Conservation (phyloP, 2,888 invertebrate genomes). For the Copidosoma aretas region DNA sequence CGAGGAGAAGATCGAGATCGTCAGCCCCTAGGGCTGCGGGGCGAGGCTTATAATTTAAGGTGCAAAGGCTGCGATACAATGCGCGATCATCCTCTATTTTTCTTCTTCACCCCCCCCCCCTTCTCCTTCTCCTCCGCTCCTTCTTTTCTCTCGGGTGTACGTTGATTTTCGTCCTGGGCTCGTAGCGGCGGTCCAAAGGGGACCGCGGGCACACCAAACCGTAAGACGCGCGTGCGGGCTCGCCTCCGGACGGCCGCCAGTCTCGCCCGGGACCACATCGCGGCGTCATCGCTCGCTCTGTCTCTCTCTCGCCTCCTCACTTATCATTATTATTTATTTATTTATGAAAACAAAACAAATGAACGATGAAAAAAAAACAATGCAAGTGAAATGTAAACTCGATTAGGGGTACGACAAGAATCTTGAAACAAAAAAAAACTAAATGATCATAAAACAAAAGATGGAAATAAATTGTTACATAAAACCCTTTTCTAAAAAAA, state of each 20-base stretch:
- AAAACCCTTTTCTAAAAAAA: conserved; percentile 51
- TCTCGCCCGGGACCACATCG: conserved; percentile 28
- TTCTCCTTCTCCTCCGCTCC: not conserved
- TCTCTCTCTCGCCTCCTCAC: not conserved
- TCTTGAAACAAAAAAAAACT: conserved; percentile 25
- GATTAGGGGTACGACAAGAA: too few species aligned
- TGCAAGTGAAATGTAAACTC: not conserved
- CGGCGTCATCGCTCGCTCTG: not conserved
- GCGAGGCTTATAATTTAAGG: not conserved
- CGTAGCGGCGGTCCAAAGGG: conserved; percentile 49
- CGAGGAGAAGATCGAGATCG: conserved; percentile 28
- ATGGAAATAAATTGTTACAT: conserved; percentile 60
- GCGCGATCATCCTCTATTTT: conserved; percentile 11
- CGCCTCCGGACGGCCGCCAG: conserved; percentile 22
- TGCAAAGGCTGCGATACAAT: conserved; percentile 28
- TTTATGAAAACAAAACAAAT: conserved; percentile 21
- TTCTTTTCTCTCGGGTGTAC: not conserved
- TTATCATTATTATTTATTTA: conserved; percentile 28
- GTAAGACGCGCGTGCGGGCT: conserved; percentile 26
- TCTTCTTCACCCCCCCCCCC: not conserved
- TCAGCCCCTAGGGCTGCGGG: conserved; percentile 9
- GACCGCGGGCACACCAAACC: conserved; percentile 48
- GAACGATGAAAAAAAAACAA: conserved; percentile 27
- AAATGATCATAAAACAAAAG: conserved; percentile 35
- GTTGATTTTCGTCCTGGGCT: conserved; percentile 45